Conservation (phyloP, 2,113 vertebrate genomes). For the Cebidichthys violaceus region DNA sequence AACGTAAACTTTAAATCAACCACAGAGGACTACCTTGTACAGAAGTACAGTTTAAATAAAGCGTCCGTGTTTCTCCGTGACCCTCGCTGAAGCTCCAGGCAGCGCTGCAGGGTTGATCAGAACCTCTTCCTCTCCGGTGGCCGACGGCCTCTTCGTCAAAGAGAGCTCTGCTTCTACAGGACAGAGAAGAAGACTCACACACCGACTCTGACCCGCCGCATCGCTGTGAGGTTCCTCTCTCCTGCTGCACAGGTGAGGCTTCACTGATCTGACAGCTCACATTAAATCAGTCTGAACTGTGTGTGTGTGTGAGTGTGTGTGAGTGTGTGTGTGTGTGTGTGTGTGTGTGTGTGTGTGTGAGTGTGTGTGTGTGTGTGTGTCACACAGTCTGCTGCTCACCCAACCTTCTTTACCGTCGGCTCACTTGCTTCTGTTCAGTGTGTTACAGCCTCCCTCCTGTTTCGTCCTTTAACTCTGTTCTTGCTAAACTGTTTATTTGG, state of each 20-base stretch:
- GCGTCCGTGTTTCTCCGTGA: not conserved
- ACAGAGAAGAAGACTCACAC: too few relatives aligned
- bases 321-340: not conserved
- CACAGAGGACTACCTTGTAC: too few relatives aligned
- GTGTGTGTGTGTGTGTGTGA: not conserved
- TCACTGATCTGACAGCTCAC: constrained; percentile 47
- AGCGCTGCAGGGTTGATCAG: not conserved
- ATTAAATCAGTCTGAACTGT: constrained; percentile 38
- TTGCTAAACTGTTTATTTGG: too few relatives aligned
- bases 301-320: constrained; percentile 14
- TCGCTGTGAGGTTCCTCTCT: not conserved
- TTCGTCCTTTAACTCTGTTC: too few relatives aligned
- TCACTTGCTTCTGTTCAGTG: not conserved
- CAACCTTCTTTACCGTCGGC: constrained; percentile 1
- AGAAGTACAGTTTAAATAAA: too few relatives aligned
- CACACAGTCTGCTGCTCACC: not conserved
- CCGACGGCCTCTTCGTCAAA: not conserved
- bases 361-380: not conserved
- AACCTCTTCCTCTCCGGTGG: not conserved
- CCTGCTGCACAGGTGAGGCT: constrained; percentile 50
- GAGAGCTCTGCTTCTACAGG: too few relatives aligned
- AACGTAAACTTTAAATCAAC: too few relatives aligned
- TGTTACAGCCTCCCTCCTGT: not conserved
- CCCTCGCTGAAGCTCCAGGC: not conserved
- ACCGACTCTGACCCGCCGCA: not conserved